phyloP scores from a whole-genome alignment of 1,140 invertebrate species.

The Trachymyrmex cornetzi region DNA sequence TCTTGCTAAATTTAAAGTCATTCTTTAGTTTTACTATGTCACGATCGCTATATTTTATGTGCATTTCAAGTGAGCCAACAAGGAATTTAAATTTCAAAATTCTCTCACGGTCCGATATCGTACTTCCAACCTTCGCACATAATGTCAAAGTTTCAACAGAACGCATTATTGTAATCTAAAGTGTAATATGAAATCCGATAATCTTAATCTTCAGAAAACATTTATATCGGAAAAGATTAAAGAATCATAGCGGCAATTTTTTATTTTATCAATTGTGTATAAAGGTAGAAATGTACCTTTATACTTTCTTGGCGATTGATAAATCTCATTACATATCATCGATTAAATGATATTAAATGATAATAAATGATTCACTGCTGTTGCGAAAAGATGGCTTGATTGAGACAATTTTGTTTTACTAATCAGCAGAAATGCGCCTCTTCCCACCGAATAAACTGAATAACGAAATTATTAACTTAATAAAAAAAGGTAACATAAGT shows the following conservation, averaged over 20 bases:
- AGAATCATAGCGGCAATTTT: not conserved
- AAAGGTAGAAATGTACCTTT: not conserved
- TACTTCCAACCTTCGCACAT: not conserved
- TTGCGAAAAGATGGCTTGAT: not conserved
- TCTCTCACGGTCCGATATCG: not conserved
- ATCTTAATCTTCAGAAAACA: not conserved
- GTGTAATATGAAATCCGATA: not conserved
- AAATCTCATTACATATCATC: not conserved
- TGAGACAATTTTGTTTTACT: not conserved
- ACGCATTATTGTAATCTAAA: not conserved
- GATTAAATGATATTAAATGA: not conserved
- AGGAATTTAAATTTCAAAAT: conserved; percentile 24
- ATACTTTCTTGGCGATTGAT: not conserved
- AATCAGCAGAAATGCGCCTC: not conserved
- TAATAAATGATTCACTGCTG: not conserved
- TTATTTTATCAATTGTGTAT: not conserved
- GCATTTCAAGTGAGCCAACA: not conserved
- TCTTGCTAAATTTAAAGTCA: not conserved
- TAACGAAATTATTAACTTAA: not conserved
- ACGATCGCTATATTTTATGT: not conserved
- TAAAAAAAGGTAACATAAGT: not conserved
- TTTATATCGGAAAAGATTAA: not conserved
- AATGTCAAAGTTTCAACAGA: not conserved
- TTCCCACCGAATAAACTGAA: not conserved
- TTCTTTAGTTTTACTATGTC: not conserved